A percentile compares a stretch with the other conserved stretches of the same genome.
phyloP scores from a whole-genome alignment of 2,888 invertebrate species.

The Sminthurides aquaticus region DNA sequence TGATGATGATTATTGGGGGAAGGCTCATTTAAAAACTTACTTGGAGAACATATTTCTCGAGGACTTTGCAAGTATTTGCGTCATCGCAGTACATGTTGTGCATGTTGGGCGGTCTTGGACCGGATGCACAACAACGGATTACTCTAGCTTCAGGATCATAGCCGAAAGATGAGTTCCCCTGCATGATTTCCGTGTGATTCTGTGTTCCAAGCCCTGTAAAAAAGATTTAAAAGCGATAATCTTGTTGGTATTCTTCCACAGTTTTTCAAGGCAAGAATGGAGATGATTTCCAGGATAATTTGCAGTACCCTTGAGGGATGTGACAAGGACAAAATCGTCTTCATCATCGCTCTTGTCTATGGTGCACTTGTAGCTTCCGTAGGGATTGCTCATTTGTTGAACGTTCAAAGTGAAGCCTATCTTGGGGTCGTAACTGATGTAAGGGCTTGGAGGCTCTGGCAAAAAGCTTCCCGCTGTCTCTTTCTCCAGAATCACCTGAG shows the following conservation, averaged over 20 bases:
- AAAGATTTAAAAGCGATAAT: background rate
- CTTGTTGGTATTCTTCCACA: no score
- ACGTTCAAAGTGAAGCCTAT: slow-evolving; percentile 35
- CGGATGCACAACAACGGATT: slow-evolving; percentile 40
- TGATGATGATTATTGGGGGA: no score
- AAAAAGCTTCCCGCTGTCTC: slow-evolving; percentile 20
- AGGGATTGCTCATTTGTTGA: slow-evolving; percentile 26
- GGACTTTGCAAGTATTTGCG: slow-evolving; percentile 35
- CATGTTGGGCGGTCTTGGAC: slow-evolving; percentile 33
- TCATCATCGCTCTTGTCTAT: slow-evolving; percentile 30
- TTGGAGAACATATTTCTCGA: slow-evolving; percentile 28
- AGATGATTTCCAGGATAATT: no score
- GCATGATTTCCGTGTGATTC: slow-evolving; percentile 21
- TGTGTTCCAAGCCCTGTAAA: slow-evolving; percentile 2
- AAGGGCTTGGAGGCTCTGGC: slow-evolving; percentile 20
- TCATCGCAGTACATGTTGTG: slow-evolving; percentile 38
- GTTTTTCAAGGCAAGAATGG: no score
- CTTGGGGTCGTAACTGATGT: slow-evolving; percentile 33
- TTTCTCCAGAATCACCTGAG: slow-evolving; percentile 26
- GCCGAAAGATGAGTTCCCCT: slow-evolving; percentile 31
- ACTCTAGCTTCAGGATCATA: slow-evolving; percentile 30
- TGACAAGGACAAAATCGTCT: slow-evolving; percentile 20
- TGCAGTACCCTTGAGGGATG: slow-evolving; percentile 21
- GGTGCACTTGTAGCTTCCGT: slow-evolving; percentile 37
- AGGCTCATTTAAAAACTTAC: no score